Percentiles rank a stretch among this genome's conserved stretches.
Evolutionary conservation across 2,888 invertebrate species (phyloP).

Genomic region (Caenorhabditis sp.): DNA sequence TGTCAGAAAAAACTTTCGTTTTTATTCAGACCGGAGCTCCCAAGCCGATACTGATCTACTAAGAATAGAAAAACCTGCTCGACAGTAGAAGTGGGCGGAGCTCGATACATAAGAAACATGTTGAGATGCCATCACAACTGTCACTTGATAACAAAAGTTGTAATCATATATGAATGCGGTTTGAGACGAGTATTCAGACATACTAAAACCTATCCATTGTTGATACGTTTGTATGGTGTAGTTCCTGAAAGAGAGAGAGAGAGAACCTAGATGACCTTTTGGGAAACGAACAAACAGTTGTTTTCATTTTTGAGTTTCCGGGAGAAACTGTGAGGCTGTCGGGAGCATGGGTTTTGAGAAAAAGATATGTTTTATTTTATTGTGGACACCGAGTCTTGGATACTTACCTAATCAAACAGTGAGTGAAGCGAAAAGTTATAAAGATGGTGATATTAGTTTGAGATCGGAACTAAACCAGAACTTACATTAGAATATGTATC

Average conservation of each 20-base stretch:
- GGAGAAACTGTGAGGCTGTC: neutral
- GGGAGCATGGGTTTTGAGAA: no score
- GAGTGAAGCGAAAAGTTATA: no score
- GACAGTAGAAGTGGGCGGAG: neutral
- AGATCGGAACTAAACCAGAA: no score
- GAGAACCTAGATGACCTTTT: slow-evolving; percentile 18
- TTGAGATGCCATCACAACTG: neutral
- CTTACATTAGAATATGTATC: no score
- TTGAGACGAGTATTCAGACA: slow-evolving; percentile 20
- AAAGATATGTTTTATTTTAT: no score
- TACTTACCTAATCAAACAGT: no score
- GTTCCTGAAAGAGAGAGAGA: no score
- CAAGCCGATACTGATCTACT: neutral
- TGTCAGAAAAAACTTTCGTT: no score
- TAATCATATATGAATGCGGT: slow-evolving; percentile 28
- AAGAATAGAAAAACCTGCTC: no score
- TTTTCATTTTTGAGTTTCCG: neutral
- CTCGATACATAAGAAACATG: neutral
- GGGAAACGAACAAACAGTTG: neutral
- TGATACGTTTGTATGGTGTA: neutral
- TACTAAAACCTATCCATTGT: slow-evolving; percentile 36
- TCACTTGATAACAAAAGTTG: slow-evolving; percentile 17
- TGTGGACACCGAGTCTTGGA: no score
- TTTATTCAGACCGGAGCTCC: neutral
- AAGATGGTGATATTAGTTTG: no score